These are phyloP conservation scores for Ariolimax columbianus DNA, from an alignment of 2,888 invertebrate genomes.

Conservation along the genomic window DNA sequence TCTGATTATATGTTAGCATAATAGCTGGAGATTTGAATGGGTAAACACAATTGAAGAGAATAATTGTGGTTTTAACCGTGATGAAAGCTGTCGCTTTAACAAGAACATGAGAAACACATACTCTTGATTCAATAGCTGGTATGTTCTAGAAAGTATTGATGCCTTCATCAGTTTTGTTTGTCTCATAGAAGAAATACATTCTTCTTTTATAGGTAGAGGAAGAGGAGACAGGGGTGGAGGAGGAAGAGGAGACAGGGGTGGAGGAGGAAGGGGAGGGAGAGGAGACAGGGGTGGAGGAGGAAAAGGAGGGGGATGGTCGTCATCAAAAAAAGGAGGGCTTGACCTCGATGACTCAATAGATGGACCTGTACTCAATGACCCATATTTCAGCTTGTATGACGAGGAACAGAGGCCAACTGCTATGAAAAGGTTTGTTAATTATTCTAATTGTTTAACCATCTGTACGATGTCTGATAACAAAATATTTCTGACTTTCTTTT, in stretches of 20 bases:
- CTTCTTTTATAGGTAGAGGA: conserved; percentile 52
- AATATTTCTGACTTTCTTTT: too few relatives aligned
- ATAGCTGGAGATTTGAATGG: too few relatives aligned
- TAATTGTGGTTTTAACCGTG: too few relatives aligned
- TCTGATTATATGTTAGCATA: too few relatives aligned
- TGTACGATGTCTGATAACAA: too few relatives aligned
- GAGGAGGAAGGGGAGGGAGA: conserved; percentile 48
- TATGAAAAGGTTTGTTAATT: not conserved
- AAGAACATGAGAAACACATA: too few relatives aligned
- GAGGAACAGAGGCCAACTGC: conserved; percentile 2
- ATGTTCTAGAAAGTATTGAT: too few relatives aligned
- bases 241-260: conserved; percentile 52
- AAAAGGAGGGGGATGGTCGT: conserved; percentile 48
- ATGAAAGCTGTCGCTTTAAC: too few relatives aligned
- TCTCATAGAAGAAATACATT: conserved; percentile 48
- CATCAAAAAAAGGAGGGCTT: conserved; percentile 46
- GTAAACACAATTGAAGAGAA: too few relatives aligned
- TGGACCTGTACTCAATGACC: conserved; percentile 57
- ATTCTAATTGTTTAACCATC: not conserved
- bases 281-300: conserved; percentile 47
- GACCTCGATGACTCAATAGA: conserved; percentile 61
- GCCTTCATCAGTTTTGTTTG: too few relatives aligned
- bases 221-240: conserved; percentile 54
- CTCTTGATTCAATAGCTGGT: too few relatives aligned
- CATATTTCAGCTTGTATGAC: not conserved